Percentiles rank a stretch among this genome's conserved stretches.
Evolutionary conservation across 2,113 vertebrate genomes (phyloP).

Genomic region (Brachypteracias leptosomus): DNA sequence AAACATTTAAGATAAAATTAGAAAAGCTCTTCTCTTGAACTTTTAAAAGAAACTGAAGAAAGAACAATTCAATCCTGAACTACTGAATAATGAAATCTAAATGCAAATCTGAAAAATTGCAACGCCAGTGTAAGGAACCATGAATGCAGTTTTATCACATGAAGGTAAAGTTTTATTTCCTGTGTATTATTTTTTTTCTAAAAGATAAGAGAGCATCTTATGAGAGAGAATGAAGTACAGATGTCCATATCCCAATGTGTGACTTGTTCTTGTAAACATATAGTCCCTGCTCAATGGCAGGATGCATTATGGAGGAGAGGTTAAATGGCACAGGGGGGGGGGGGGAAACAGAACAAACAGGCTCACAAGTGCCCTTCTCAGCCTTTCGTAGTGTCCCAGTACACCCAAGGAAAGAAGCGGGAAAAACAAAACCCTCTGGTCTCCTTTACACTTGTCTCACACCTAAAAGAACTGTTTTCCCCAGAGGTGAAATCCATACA

Average conservation of each 20-base stretch:
- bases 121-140: background rate
- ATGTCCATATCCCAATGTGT: background rate
- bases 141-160: background rate
- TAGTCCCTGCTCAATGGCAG: background rate
- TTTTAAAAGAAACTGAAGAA: background rate
- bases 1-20: background rate
- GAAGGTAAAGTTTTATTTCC: background rate
- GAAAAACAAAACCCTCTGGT: background rate
- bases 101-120: background rate
- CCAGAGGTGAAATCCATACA: background rate
- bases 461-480: background rate
- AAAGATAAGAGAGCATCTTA: background rate
- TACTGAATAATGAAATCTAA: background rate
- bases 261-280: background rate
- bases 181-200: background rate
- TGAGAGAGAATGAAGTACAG: fast-evolving
- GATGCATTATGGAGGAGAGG: background rate
- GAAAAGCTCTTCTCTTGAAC: background rate
- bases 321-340: background rate
- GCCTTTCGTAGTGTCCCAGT: background rate
- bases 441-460: background rate
- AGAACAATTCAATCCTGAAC: background rate
- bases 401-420: background rate
- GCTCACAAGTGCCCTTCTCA: background rate
- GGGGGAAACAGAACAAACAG: background rate